Conservation (phyloP, 1,140 invertebrate species). For the Chrysoperla carnea region DNA sequence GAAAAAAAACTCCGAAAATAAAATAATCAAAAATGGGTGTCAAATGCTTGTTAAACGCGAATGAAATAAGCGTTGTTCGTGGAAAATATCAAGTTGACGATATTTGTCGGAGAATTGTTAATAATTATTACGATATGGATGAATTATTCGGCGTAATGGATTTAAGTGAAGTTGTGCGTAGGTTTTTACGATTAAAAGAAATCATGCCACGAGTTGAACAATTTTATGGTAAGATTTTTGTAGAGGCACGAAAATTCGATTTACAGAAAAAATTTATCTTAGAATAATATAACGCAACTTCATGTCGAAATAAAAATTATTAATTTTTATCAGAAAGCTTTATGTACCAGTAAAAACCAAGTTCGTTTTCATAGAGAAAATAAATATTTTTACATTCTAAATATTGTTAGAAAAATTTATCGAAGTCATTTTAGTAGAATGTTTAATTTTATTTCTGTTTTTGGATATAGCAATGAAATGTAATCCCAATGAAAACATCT, state of each 20-base stretch:
- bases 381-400: neutral
- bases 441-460: neutral
- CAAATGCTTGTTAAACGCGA: too few relatives aligned
- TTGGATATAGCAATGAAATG: constrained; percentile 45
- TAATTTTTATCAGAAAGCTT: neutral
- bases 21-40: too few relatives aligned
- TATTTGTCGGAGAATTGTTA: too few relatives aligned
- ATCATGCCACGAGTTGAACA: neutral
- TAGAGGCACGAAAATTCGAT: too few relatives aligned
- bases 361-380: neutral
- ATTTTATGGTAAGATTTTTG: neutral
- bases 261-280: too few relatives aligned
- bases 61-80: too few relatives aligned
- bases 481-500: constrained; percentile 42
- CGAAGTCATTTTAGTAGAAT: too few relatives aligned
- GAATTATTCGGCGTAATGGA: neutral
- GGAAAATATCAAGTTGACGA: too few relatives aligned
- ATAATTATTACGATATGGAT: too few relatives aligned
- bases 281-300: too few relatives aligned
- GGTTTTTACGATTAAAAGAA: neutral
- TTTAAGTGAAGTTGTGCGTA: neutral
- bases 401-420: neutral
- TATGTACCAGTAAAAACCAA: neutral
- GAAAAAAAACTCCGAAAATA: too few relatives aligned
- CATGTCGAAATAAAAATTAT: too few relatives aligned